A percentile compares a stretch with the other conserved stretches of the same genome.
Conservation (phyloP, 2,888 invertebrate species). For the Hoplodrina ambigua region DNA sequence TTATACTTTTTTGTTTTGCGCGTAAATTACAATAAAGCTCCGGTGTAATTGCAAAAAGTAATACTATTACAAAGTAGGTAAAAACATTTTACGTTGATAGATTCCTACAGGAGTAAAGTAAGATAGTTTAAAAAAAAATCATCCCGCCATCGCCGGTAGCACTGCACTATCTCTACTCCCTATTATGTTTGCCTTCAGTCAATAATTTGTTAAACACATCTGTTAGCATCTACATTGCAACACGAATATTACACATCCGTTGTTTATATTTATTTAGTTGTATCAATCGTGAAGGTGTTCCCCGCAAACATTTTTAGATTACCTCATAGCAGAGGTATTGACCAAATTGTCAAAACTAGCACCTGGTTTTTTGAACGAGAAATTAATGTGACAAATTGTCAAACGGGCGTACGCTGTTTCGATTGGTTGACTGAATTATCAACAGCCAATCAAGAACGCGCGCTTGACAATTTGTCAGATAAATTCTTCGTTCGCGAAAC, state of each 20-base stretch:
- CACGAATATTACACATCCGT: constrained; percentile 27
- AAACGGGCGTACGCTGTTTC: too few species aligned
- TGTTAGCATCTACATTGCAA: constrained; percentile 31
- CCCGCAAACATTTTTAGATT: background rate
- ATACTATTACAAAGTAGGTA: background rate
- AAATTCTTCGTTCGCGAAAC: background rate
- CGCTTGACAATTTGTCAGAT: background rate
- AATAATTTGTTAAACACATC: constrained; percentile 30
- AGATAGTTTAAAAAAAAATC: background rate
- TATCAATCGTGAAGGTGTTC: constrained; percentile 27
- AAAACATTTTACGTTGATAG: background rate
- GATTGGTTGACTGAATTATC: background rate
- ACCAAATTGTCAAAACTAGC: constrained; percentile 2
- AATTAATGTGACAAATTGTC: too few species aligned
- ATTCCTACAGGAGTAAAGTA: background rate
- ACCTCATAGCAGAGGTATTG: constrained; percentile 11
- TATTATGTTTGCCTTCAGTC: constrained; percentile 21
- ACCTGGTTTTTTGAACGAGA: too few species aligned
- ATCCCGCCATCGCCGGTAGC: background rate
- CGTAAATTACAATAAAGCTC: background rate
- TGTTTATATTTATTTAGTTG: constrained; percentile 34
- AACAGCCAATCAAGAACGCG: background rate
- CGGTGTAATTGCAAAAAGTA: constrained; percentile 6
- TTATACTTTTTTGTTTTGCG: background rate
- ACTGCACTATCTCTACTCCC: background rate